Evolutionary conservation across 2,888 invertebrate genomes (phyloP).

Genomic region (Colletes collaris): DNA sequence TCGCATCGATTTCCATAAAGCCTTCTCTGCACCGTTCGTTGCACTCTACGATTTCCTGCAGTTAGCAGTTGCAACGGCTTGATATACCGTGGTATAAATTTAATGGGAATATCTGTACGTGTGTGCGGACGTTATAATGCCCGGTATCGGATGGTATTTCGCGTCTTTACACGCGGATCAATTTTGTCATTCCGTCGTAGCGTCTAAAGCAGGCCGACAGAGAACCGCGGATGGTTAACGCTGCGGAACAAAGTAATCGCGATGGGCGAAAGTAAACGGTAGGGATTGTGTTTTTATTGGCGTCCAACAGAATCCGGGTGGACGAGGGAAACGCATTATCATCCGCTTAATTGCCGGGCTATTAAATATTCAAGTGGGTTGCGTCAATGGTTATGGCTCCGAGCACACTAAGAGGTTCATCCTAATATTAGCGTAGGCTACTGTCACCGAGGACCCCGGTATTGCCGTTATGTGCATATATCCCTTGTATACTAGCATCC

Average conservation of each 20-base stretch:
- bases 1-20: constrained; percentile 49
- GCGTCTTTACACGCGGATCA: constrained; percentile 28
- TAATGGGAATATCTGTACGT: constrained; percentile 22
- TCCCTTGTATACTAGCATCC: constrained; percentile 17
- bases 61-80: constrained; percentile 49
- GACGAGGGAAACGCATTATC: constrained; percentile 18
- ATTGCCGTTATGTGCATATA: constrained; percentile 9
- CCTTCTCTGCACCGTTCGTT: constrained; percentile 38
- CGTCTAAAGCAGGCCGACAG: not conserved
- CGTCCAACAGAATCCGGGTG: not conserved
- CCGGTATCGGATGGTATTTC: constrained; percentile 10
- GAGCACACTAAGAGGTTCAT: constrained; percentile 51
- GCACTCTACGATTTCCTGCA: constrained; percentile 49
- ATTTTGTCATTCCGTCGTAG: constrained; percentile 19
- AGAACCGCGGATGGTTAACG: not conserved
- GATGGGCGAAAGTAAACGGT: not conserved
- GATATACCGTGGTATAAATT: constrained; percentile 54
- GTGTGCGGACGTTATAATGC: not conserved
- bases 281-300: constrained; percentile 28
- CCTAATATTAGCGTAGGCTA: constrained; percentile 42
- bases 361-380: constrained; percentile 48
- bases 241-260: not conserved
- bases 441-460: constrained; percentile 34
- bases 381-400: constrained; percentile 50
- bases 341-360: constrained; percentile 38